phyloP scores from a whole-genome alignment of 2,888 invertebrate genomes.

The Lamproptera curius region DNA sequence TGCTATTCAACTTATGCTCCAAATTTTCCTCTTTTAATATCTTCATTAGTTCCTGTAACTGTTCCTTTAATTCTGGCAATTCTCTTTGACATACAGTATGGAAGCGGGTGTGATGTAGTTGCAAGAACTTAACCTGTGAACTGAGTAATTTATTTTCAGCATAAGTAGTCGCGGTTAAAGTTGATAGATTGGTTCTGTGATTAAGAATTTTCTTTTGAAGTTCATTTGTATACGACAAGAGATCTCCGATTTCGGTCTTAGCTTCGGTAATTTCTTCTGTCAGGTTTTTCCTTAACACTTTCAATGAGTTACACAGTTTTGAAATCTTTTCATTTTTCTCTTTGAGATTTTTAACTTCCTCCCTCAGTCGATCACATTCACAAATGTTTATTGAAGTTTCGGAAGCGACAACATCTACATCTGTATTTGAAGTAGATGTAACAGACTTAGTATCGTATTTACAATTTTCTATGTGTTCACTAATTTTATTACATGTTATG shows the following conservation, averaged over 20 bases:
- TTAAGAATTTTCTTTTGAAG: conserved; percentile 59
- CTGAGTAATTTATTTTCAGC: conserved; percentile 64
- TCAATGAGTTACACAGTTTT: conserved; percentile 35
- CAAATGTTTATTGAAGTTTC: conserved; percentile 11
- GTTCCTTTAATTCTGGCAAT: conserved; percentile 56
- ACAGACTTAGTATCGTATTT: conserved; percentile 28
- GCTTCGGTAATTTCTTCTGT: conserved; percentile 48
- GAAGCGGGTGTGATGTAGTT: conserved; percentile 59
- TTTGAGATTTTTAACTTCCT: conserved; percentile 26
- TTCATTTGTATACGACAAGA: conserved; percentile 49
- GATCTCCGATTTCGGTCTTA: conserved; percentile 47
- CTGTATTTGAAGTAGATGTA: conserved; percentile 25
- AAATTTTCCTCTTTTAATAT: conserved; percentile 45
- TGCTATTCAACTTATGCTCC: conserved; percentile 36
- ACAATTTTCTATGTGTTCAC: conserved; percentile 38
- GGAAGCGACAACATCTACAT: conserved; percentile 4
- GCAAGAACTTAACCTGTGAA: conserved; percentile 58
- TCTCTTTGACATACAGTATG: conserved; percentile 64
- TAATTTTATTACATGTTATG: conserved; percentile 53
- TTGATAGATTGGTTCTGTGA: conserved; percentile 62
- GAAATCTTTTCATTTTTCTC: conserved; percentile 42
- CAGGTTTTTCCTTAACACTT: conserved; percentile 41
- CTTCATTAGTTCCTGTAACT: conserved; percentile 48
- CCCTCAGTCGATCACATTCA: conserved; percentile 25
- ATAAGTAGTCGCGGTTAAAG: conserved; percentile 63